These are phyloP conservation scores for Timandra comae DNA, from an alignment of 2,888 invertebrate genomes.

Conservation along the genomic window DNA sequence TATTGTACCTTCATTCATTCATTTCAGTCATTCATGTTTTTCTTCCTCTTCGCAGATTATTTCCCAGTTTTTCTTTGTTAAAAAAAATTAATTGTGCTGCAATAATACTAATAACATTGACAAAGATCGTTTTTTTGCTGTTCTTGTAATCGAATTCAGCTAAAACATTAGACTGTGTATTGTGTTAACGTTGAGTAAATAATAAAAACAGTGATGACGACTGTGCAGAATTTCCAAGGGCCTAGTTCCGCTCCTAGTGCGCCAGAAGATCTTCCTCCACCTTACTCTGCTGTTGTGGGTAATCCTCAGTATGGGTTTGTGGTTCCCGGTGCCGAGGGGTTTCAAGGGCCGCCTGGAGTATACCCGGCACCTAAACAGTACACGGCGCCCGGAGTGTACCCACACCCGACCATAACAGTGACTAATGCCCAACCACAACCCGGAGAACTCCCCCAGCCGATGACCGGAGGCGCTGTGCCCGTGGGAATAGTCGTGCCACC, in stretches of 20 bases:
- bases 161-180: no score
- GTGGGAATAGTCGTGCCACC: conserved; percentile 56
- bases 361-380: conserved; percentile 50
- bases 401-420: conserved; percentile 49
- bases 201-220: no score
- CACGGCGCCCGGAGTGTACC: conserved; percentile 63
- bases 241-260: conserved; percentile 42
- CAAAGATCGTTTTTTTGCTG: no score
- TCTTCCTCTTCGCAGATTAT: no score
- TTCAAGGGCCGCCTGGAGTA: conserved; percentile 23
- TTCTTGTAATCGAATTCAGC: no score
- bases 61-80: no score
- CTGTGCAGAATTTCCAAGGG: conserved; percentile 47
- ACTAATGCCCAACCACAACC: conserved; percentile 45
- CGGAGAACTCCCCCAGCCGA: conserved; percentile 35
- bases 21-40: no score
- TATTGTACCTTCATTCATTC: no score
- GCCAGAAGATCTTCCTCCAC: conserved; percentile 64
- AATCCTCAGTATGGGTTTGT: conserved; percentile 62
- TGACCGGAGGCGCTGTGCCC: conserved; percentile 30
- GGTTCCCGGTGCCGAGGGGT: conserved; percentile 25
- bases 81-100: no score
- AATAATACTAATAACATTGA: no score
- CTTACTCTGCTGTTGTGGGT: conserved; percentile 63
- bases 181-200: no score